Base-by-base conservation (phyloP, 2,888 invertebrate species). In the Troides helena region DNA sequence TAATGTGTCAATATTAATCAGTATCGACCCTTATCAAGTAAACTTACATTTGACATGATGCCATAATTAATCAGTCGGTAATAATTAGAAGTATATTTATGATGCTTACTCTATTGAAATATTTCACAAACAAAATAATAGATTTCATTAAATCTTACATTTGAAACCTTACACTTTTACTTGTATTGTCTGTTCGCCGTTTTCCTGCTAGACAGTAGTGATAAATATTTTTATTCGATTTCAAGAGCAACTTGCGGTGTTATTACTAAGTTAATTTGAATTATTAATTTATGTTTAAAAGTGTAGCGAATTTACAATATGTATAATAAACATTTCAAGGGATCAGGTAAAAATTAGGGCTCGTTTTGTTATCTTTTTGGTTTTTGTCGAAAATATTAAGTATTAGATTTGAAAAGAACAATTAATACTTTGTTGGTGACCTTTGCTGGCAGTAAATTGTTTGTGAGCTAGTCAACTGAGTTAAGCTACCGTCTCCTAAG, bases 1-100 rank as follows among this genome's bases (percentile, higher is more conserved):
- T 61, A 23, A 36, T 2, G 36, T 56, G 43, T 67, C 56, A 21
- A 62, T 61, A 66, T 61, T 56, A 7, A 67, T 67, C 39, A 60
- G 21, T n/a, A 46, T 21, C 2, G 17, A 67, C 62, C 62, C 43
- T 67, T 61, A 10, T 57, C 62, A 53, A 21, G 36, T 56, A 43
- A 56, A 58, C 39, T 58, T 43, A 36, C 8, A 18, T 61, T 30
- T 58, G 56, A 56, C 56, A 56, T 56, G 46, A 39, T 39, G 39
- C 10, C 39, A 39, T 39, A 39, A 39, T 39, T 39, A 39, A 39
- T 39, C 10, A 39, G 10, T 43, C 43, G 43, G 8, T 43, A 43
- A 43, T 12, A 43, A 43, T 43, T 43, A 0, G 43, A 43, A 7
- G 10, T 8, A 10, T 43, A 43, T 1, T 43, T 43, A 43, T 43